Evolutionary conservation across 2,888 invertebrate species (phyloP), one percentile per base, ranked within the genome.

Genomic region (Acronicta aceris): DNA sequence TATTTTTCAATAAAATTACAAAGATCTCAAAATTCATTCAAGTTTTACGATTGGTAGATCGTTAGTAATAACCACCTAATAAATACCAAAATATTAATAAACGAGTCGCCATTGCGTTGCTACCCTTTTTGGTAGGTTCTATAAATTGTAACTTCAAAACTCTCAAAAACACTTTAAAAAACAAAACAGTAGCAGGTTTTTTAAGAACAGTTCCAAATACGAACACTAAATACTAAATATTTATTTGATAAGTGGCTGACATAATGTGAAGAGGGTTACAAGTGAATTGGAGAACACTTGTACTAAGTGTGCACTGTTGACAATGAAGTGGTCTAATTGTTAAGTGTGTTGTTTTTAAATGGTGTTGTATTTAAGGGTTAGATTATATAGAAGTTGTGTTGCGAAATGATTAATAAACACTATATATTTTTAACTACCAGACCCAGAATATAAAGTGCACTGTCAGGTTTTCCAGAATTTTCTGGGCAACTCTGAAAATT

Each of bases 311-410:
- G 27, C 42, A 33, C 41, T 58, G 78, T 75, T 74, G 69, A 65
- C 65, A 54, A 59, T 57, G 33, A 59, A 78, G 57, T 78, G 69
- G 62, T 66, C 63, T 74, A 78, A 77, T 71, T 68, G 56, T 71
- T 50, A 60, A 66, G 65, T 58, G 50, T 41, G 9, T 59, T 65
- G 60, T 77, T 76, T 21, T 38, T 36, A 16, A 17, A 49, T 43
- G 43, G 13, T 41, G 47, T 43, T 9, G 42, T 43, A 3, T 71
- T 85, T 79, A 76, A 79, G 64, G 74, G 82, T 78, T 82, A 21
- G 21, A 21, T 21, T 21, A n/a, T n/a, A n/a, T n/a, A 84, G 65
- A 17, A 16, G 10, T 8, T 5, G 10, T 30, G 10, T 9, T 30
- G 8, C 21, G 21, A 21, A 21, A 21, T 21, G 21, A 21, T 21